Percentiles rank a stretch among this genome's conserved stretches.
Conservation (phyloP, 2,113 vertebrate species). For the Macroglossus sobrinus region DNA sequence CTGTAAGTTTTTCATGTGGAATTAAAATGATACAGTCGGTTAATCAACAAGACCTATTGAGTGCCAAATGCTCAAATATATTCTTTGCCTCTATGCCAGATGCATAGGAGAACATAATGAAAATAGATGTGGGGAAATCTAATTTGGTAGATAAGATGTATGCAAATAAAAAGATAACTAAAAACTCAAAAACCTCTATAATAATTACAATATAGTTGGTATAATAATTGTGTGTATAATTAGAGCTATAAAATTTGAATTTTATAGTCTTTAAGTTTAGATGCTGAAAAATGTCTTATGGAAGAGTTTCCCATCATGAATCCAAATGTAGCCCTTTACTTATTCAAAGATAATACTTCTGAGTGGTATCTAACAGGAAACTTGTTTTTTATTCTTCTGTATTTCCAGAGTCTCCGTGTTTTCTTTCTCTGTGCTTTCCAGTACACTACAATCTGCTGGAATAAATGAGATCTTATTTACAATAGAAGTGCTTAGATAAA, state of each 20-base stretch:
- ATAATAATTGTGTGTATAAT: neutral
- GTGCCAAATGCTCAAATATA: neutral
- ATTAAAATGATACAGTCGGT: neutral
- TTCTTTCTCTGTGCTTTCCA: neutral
- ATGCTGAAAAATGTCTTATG: neutral
- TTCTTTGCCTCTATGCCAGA: neutral
- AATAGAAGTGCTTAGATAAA: neutral
- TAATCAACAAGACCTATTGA: neutral
- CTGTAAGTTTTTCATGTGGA: neutral
- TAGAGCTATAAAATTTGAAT: neutral
- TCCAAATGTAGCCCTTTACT: neutral
- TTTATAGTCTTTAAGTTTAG: neutral
- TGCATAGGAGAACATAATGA: neutral
- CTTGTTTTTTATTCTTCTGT: neutral
- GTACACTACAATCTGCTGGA: neutral
- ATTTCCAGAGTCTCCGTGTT: neutral
- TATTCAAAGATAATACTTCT: neutral
- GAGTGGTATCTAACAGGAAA: neutral
- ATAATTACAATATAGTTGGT: neutral
- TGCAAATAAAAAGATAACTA: neutral
- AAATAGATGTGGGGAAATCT: neutral
- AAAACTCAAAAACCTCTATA: neutral
- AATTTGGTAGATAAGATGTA: conserved; percentile 12
- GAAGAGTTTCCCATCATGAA: neutral
- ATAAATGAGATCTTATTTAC: neutral